Percentiles rank a stretch among this genome's conserved stretches.
Evolutionary conservation across 2,113 vertebrate genomes (phyloP).

Genomic region (Brienomyrus brachyistius): DNA sequence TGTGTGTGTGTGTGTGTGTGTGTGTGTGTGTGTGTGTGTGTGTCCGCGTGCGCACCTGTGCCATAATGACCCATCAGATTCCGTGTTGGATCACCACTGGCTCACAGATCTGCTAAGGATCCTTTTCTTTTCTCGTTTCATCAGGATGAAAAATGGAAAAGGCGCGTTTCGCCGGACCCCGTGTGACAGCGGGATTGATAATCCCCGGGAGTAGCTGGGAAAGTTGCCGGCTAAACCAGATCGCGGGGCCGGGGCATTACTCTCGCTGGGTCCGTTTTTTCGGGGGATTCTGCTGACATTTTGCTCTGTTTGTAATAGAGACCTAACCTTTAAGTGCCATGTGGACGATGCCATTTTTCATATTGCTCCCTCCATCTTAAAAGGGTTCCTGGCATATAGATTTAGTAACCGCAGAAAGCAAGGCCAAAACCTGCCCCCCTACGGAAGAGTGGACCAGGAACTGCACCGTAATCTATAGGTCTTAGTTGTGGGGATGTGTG

Average conservation of each 20-base stretch:
- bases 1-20: not conserved
- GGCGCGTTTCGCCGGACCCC: conserved; percentile 51
- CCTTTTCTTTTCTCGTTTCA: conserved; percentile 27
- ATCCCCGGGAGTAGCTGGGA: conserved; percentile 50
- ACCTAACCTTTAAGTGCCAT: conserved; percentile 85
- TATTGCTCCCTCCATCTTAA: conserved; percentile 57
- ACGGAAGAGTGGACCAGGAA: not conserved
- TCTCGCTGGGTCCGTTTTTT: conserved; percentile 61
- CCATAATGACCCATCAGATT: not conserved
- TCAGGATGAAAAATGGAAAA: conserved; percentile 41
- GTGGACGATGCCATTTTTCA: conserved; percentile 75
- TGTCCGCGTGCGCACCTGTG: not conserved
- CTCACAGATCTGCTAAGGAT: not conserved
- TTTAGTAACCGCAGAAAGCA: not conserved
- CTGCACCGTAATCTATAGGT: not conserved
- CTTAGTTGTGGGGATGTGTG: not conserved
- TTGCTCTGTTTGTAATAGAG: conserved; percentile 69
- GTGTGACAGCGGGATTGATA: conserved; percentile 57
- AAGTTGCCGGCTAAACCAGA: conserved; percentile 53
- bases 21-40: not conserved
- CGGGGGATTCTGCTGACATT: conserved; percentile 60
- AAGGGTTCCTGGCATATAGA: conserved; percentile 1
- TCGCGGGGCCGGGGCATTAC: conserved; percentile 60
- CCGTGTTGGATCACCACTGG: not conserved
- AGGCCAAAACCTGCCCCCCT: not conserved